These are phyloP conservation scores for western clawed frog (Xenopus tropicalis) DNA, from an alignment of 2,113 vertebrate species.

Conservation along the genomic window UCB_Xtro_10.0 CM004447.2:33809001-33809500, in stretches of 20 bases:
- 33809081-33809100: too few species aligned
- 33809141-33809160: too few species aligned
- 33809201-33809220: constrained; percentile 46
- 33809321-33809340: constrained; percentile 47
- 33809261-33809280: constrained; percentile 95
- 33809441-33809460: background rate
- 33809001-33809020: too few species aligned
- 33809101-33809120: too few species aligned
- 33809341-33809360: constrained; percentile 15
- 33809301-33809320: constrained; percentile 82
- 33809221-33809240: constrained; percentile 47
- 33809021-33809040: too few species aligned
- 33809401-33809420: background rate
- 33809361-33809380: constrained; percentile 19
- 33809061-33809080: too few species aligned
- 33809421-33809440: constrained; percentile 32
- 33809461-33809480: background rate
- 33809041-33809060: too few species aligned
- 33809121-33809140: too few species aligned
- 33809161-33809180: too few species aligned
- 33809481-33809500: constrained; percentile 13
- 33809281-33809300: constrained; percentile 91
- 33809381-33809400: constrained; percentile 7
- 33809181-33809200: constrained; percentile 44
- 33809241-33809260: constrained; percentile 80